Evolutionary conservation across 92 coral and sea anemone genomes (phyloP).

Genomic region (Paramuricea clavata): DNA sequence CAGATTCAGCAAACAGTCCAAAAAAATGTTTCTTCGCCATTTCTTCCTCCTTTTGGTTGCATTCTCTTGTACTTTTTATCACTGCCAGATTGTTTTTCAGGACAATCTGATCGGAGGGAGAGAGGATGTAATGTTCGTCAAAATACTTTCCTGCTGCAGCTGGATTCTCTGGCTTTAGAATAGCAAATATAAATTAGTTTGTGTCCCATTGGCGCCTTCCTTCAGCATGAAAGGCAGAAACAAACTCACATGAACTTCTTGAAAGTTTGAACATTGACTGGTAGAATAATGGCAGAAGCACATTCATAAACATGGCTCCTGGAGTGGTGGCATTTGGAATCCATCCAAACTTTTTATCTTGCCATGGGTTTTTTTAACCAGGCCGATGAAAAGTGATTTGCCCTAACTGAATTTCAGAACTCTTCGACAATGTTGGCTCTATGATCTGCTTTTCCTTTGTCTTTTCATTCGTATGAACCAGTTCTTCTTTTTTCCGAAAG

Average conservation of each 20-base stretch:
- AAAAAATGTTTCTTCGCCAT: conserved; percentile 40
- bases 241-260: conserved; percentile 65
- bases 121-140: conserved; percentile 58
- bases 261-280: conserved; percentile 41
- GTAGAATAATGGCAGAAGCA: conserved; percentile 47
- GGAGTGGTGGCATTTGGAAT: conserved; percentile 59
- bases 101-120: conserved; percentile 55
- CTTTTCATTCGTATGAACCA: no score
- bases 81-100: no score
- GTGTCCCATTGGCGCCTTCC: conserved; percentile 65
- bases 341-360: conserved; percentile 60
- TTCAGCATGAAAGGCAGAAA: conserved; percentile 54
- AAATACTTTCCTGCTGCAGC: conserved; percentile 70
- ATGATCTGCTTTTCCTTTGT: no score
- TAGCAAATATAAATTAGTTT: conserved; percentile 11
- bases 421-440: not conserved
- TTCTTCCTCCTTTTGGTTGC: conserved; percentile 38
- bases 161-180: conserved; percentile 49
- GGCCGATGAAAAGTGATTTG: no score
- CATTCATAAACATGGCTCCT: conserved; percentile 54
- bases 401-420: not conserved
- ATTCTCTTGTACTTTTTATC: conserved; percentile 51
- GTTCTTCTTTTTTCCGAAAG: not conserved
- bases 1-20: conserved; percentile 7
- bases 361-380: conserved; percentile 52